Evolutionary conservation across 1,140 invertebrate genomes (phyloP).

Genomic region (Tetragnatha versicolor): DNA sequence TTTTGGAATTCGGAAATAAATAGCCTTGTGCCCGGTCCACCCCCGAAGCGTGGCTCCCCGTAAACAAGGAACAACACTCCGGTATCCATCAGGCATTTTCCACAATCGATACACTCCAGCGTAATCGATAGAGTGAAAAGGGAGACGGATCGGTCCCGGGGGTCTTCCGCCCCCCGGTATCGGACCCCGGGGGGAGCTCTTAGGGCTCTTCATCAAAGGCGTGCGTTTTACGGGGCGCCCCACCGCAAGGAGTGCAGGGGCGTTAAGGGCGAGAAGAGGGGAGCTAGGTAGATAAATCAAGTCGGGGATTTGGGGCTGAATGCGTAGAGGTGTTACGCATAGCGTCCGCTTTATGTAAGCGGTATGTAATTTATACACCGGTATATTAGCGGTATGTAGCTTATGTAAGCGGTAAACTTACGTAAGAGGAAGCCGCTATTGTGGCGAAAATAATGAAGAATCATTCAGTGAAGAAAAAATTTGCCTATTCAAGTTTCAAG

Average conservation of each 20-base stretch:
- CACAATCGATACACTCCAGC: neutral
- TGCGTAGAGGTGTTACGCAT: neutral
- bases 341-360: too few species aligned
- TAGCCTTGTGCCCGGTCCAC: neutral
- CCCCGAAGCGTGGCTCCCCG: neutral
- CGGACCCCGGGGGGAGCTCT: neutral
- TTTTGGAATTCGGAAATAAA: neutral
- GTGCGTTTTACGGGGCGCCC: neutral
- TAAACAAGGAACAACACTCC: neutral
- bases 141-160: constrained; percentile 11
- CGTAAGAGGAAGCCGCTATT: too few species aligned
- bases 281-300: neutral
- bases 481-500: too few species aligned
- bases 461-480: too few species aligned
- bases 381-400: too few species aligned
- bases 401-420: too few species aligned
- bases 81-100: neutral
- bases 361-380: too few species aligned
- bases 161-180: neutral
- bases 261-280: neutral
- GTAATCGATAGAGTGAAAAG: neutral
- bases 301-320: neutral
- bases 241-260: neutral
- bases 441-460: too few species aligned
- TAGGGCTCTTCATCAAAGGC: constrained; percentile 6